phyloP scores from a whole-genome alignment of 2,888 invertebrate species.

The Dynastes tityus region DNA sequence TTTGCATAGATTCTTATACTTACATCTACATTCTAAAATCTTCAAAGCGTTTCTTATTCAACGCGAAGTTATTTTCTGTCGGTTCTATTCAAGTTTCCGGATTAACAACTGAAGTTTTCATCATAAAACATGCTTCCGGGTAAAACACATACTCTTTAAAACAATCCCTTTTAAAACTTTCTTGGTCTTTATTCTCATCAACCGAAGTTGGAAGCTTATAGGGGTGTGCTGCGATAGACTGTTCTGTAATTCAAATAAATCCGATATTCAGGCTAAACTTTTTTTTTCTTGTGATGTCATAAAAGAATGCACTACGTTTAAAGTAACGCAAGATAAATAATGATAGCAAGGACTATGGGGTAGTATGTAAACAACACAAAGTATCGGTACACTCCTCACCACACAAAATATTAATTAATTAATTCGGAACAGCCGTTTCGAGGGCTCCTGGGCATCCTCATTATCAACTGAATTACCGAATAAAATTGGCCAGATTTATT shows the following conservation, averaged over 20 bases:
- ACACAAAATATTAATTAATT: too few species aligned
- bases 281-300: too few species aligned
- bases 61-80: slow-evolving; percentile 20
- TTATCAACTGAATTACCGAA: too few species aligned
- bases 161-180: slow-evolving; percentile 3
- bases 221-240: not conserved
- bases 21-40: not conserved
- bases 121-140: not conserved
- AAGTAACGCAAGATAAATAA: too few species aligned
- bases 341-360: too few species aligned
- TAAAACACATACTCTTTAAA: slow-evolving; percentile 3
- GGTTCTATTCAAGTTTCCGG: not conserved
- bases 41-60: slow-evolving; percentile 31
- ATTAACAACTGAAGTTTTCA: slow-evolving; percentile 13
- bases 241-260: not conserved
- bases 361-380: too few species aligned
- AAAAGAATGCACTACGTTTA: too few species aligned
- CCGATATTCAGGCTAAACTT: not conserved
- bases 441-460: too few species aligned
- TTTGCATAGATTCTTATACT: not conserved
- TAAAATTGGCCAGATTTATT: too few species aligned
- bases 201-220: not conserved
- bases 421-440: too few species aligned
- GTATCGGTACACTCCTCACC: too few species aligned
- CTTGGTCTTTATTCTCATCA: not conserved